Evolutionary conservation across 1,140 invertebrate genomes (phyloP), one percentile per base, ranked within the genome.

Genomic region (Drosophila bipectinata): DNA sequence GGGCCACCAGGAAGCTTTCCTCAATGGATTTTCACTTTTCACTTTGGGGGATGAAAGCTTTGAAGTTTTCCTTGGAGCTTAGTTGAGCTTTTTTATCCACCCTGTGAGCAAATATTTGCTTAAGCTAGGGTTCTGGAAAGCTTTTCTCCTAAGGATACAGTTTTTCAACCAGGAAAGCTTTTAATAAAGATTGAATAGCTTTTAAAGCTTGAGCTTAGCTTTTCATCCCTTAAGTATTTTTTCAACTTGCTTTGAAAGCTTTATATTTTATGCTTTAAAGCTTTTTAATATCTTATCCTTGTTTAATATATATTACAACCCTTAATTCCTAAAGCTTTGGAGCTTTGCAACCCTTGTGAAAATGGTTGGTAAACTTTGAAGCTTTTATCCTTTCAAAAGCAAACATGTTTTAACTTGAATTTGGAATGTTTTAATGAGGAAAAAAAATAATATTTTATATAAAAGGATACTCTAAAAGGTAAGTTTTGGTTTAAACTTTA

Each of bases 1-100:
- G 3, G 26, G 24, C 28, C 8, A 26, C 26, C 32, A 15, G 24
- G 15, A 14, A 71, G 66, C 78, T 76, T 72, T 76, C 34, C 12
- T 39, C 37, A 61, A 58, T 52, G 51, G 37, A 47, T 41, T 48
- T 68, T 57, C 12, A 12, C 24, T 28, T 9, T 28, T 14, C 6
- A 2, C 18, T 14, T 49, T 48, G 21, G 59, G 63, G 63, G 63
- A 21, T 64, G 67, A 8, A 39, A 76, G 41, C 72, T 74, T 66
- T 28, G 10, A 30, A 15, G 34, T 57, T 44, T 15, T 41, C n/a
- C 6, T n/a, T 37, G 3, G 1, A 44, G 5, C 14, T 44, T 44
- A 12, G 0, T 2, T 3, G 6, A 44, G 41, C 41, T 44, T 44
- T 44, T 44, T 18, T 14, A 44, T 18, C 41, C 14, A 21, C 41